Percentiles rank a stretch among this genome's conserved stretches.
These are phyloP conservation scores for Cyanistes caeruleus DNA, from an alignment of 2,113 vertebrate genomes.

Conservation along the genomic window DNA sequence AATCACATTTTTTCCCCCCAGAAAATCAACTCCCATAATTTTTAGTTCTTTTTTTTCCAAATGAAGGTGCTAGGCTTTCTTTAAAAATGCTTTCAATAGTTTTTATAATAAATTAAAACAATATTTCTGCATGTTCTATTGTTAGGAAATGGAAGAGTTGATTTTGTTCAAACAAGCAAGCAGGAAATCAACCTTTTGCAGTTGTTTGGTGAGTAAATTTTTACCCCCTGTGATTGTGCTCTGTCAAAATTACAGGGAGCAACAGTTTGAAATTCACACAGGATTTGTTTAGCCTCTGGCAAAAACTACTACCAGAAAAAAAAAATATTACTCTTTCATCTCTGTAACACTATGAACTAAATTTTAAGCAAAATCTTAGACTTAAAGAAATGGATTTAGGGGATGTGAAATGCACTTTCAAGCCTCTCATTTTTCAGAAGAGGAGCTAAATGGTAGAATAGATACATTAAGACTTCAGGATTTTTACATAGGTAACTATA, in stretches of 20 bases:
- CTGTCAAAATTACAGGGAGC: conserved; percentile 18
- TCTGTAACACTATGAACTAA: neutral
- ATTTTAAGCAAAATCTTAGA: neutral
- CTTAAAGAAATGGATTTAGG: neutral
- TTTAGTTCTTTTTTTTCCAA: neutral
- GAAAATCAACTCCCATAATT: neutral
- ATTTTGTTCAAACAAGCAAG: neutral
- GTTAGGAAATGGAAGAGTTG: neutral
- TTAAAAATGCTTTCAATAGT: neutral
- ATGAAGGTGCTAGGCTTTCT: neutral
- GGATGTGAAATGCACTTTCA: neutral
- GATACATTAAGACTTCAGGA: neutral
- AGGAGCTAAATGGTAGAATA: neutral
- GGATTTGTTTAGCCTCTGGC: neutral
- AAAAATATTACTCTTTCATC: neutral
- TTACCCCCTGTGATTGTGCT: neutral
- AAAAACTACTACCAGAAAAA: neutral
- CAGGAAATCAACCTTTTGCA: neutral
- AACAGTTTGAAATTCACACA: conserved; percentile 26
- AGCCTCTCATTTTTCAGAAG: neutral
- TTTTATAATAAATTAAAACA: neutral
- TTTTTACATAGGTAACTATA: neutral
- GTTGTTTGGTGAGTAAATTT: neutral
- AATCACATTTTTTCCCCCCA: neutral
- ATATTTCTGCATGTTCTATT: neutral